These are phyloP conservation scores for Ariopsis seemanni DNA, from an alignment of 2,113 vertebrate species.

Conservation along the genomic window DNA sequence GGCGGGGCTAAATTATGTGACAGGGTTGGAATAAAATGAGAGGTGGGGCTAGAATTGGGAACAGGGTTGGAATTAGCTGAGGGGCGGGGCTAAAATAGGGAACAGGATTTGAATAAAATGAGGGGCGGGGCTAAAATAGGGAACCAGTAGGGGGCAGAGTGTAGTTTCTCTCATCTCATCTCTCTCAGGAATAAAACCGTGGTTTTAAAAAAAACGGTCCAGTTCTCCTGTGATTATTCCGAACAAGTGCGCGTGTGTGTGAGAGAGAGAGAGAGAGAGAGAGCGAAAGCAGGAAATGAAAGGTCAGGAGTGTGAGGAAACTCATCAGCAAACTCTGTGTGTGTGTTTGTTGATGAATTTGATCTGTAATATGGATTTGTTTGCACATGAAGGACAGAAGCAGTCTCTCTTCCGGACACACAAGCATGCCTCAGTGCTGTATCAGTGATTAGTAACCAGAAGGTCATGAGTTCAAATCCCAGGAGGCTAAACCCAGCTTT, in stretches of 20 bases:
- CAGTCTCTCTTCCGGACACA: not conserved
- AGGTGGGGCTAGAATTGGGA: not conserved
- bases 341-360: not conserved
- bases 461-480: conserved; percentile 1
- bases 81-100: not conserved
- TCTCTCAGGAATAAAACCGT: not conserved
- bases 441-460: not conserved
- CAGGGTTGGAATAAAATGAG: not conserved
- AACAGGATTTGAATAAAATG: no score
- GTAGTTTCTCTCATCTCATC: not conserved
- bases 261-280: no score
- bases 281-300: not conserved
- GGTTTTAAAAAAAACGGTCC: not conserved
- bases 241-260: not conserved
- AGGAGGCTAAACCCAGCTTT: not conserved
- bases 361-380: not conserved
- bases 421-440: not conserved
- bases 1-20: not conserved
- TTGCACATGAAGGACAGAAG: not conserved
- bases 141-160: not conserved
- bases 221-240: conserved; percentile 25
- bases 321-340: not conserved
- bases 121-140: not conserved
- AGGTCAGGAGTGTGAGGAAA: conserved; percentile 16
- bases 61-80: not conserved